Evolutionary conservation across 2,113 vertebrate species (phyloP).

Genomic region (Grammomys surdaster): DNA sequence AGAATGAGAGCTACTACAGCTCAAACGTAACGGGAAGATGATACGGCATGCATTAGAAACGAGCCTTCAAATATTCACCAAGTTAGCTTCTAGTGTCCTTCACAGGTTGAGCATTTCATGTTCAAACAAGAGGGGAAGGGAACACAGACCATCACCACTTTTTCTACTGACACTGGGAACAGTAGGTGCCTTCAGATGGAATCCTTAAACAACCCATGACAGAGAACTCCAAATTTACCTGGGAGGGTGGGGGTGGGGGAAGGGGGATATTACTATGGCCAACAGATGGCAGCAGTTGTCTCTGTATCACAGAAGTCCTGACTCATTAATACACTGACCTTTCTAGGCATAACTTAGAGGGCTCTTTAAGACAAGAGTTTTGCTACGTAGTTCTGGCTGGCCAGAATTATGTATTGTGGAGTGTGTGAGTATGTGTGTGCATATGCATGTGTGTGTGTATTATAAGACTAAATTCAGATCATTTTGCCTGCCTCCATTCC

Average conservation of each 20-base stretch:
- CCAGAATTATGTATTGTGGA: too few relatives aligned
- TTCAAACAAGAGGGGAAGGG: not conserved
- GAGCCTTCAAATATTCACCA: not conserved
- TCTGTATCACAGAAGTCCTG: conserved; percentile 13
- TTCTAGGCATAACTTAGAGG: conserved; percentile 7
- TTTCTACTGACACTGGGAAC: not conserved
- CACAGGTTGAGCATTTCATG: not conserved
- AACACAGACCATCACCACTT: not conserved
- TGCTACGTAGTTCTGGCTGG: not conserved
- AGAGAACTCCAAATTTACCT: conserved; percentile 32
- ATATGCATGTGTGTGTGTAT: too few relatives aligned
- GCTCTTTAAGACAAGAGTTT: not conserved
- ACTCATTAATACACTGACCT: not conserved
- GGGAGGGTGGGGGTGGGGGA: not conserved
- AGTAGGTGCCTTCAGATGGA: not conserved
- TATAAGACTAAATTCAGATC: not conserved
- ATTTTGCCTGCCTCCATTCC: not conserved
- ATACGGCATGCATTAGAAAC: not conserved
- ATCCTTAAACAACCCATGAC: not conserved
- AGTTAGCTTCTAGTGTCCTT: not conserved
- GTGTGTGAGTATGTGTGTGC: too few relatives aligned
- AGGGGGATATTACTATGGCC: not conserved
- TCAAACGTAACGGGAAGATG: not conserved
- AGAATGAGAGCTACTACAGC: not conserved
- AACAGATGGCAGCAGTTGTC: not conserved